These are phyloP conservation scores for Carabus problematicus DNA, from an alignment of 2,888 invertebrate species.

Conservation along the genomic window DNA sequence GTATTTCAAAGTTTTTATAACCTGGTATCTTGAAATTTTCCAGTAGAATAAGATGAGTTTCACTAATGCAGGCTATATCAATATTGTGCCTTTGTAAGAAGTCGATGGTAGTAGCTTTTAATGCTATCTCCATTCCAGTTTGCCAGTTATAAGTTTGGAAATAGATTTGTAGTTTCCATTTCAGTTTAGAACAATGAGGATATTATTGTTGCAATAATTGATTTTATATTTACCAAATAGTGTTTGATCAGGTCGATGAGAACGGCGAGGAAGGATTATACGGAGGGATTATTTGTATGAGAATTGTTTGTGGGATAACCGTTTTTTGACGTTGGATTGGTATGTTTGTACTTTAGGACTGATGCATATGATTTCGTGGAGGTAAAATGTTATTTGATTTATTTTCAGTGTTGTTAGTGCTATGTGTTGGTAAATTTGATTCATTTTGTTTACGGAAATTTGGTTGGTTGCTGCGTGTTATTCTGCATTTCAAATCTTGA, in stretches of 20 bases:
- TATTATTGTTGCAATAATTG: slow-evolving; percentile 19
- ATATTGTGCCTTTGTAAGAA: slow-evolving; percentile 27
- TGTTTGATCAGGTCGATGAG: slow-evolving; percentile 25
- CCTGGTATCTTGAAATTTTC: slow-evolving; percentile 33
- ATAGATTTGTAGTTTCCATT: slow-evolving; percentile 12
- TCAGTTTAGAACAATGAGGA: neutral
- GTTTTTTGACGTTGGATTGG: neutral
- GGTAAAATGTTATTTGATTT: slow-evolving; percentile 11
- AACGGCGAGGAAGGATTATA: neutral
- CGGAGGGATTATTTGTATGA: neutral
- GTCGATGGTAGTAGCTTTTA: slow-evolving; percentile 22
- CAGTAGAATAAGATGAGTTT: slow-evolving; percentile 13
- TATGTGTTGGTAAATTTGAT: slow-evolving; percentile 15
- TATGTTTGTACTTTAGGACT: slow-evolving; percentile 9
- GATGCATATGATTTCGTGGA: neutral
- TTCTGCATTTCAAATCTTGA: slow-evolving; percentile 8
- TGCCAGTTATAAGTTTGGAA: slow-evolving; percentile 23
- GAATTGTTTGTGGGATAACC: neutral
- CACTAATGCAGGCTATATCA: slow-evolving; percentile 23
- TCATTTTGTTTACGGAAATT: slow-evolving; percentile 9
- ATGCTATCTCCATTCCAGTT: slow-evolving; percentile 31
- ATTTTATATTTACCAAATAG: slow-evolving; percentile 26
- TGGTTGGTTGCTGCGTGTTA: slow-evolving; percentile 9
- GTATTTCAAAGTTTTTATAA: slow-evolving; percentile 7
- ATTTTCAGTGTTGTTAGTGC: slow-evolving; percentile 10